Evolutionary conservation across 2,113 vertebrate species (phyloP).

Genomic region (Tor tambroides): DNA sequence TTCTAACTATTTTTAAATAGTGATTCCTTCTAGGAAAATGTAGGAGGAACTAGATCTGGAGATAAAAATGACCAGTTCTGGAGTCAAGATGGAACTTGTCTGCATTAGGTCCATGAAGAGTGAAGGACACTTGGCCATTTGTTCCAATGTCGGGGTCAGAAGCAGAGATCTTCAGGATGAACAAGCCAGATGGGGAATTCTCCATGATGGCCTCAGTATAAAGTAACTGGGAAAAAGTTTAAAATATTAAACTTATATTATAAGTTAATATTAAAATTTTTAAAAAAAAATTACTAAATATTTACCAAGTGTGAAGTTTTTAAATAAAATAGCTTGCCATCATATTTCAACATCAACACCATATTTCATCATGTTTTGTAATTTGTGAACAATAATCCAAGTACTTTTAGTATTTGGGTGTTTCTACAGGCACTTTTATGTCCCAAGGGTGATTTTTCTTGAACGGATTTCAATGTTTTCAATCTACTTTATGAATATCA

Average conservation of each 20-base stretch:
- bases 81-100: constrained; percentile 88
- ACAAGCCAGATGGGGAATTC: constrained; percentile 79
- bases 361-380: not conserved
- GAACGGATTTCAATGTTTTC: too few relatives aligned
- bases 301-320: not conserved
- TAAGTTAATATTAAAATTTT: too few relatives aligned
- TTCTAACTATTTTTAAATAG: not conserved
- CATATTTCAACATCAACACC: too few relatives aligned
- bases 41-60: not conserved
- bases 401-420: not conserved
- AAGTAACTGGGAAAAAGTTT: constrained; percentile 77
- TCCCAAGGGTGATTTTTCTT: too few relatives aligned
- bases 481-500: too few relatives aligned
- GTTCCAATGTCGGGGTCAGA: constrained; percentile 84
- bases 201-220: constrained; percentile 88
- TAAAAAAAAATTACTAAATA: not conserved
- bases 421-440: not conserved
- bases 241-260: too few relatives aligned
- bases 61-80: constrained; percentile 81
- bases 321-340: not conserved
- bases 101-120: constrained; percentile 85
- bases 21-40: not conserved
- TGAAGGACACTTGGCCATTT: constrained; percentile 88
- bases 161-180: constrained; percentile 87
- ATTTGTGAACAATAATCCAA: too few relatives aligned